Conservation (phyloP, 2,797 vertebrate species). For the Chiroxiphia lanceolata region DNA sequence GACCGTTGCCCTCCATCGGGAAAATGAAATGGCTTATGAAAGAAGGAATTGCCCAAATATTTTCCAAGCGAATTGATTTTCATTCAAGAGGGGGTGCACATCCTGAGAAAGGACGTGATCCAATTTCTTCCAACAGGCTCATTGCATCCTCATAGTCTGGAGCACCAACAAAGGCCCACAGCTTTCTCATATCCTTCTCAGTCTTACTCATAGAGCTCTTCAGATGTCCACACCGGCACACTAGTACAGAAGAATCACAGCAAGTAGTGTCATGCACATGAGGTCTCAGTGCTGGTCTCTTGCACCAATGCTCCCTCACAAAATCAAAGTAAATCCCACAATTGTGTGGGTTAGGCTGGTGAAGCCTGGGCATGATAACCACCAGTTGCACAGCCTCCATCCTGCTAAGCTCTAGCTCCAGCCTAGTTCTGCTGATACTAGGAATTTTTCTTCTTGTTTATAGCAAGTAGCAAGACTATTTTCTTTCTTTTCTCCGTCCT, state of each 20-base stretch:
- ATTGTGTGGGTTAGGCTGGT: neutral
- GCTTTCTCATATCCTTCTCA: neutral
- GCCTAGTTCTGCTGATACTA: conserved; percentile 26
- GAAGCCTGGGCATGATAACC: neutral
- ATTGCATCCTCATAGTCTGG: neutral
- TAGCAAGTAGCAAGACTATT: neutral
- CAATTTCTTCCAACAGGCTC: neutral
- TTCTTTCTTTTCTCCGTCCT: neutral
- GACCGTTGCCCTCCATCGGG: neutral
- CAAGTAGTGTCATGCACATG: neutral
- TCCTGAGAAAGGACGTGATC: neutral
- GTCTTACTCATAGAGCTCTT: neutral
- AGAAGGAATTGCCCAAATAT: neutral
- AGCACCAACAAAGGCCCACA: neutral
- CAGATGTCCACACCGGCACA: neutral
- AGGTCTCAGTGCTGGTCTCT: neutral
- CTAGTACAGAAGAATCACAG: neutral
- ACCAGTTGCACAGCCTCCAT: neutral
- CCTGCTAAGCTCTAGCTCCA: neutral
- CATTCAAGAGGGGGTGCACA: neutral
- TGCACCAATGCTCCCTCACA: neutral
- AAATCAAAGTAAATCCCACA: neutral
- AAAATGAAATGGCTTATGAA: neutral
- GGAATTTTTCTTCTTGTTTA: conserved; percentile 47
- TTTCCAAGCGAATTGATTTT: neutral